Percentiles rank a stretch among this genome's conserved stretches.
These are phyloP conservation scores for Porites lutea DNA, from an alignment of 64 coral and sea anemone genomes.

Conservation along the genomic window DNA sequence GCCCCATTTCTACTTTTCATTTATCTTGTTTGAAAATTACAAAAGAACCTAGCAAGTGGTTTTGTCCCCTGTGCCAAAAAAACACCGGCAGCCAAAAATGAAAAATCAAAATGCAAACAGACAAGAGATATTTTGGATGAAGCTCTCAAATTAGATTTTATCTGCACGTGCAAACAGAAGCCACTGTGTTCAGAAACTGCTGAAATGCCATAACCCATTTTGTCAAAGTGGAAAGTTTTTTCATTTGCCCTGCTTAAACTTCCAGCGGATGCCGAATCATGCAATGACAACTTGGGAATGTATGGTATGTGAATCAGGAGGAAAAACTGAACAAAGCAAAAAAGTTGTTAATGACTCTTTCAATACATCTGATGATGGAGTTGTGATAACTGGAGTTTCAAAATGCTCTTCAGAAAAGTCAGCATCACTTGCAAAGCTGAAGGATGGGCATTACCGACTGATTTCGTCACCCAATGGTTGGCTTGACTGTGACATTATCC, in stretches of 20 bases:
- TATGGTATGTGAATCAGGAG: constrained; percentile 8
- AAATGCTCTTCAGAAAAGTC: constrained; percentile 2
- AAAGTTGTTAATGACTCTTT: constrained; percentile 30
- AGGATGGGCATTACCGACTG: constrained; percentile 31
- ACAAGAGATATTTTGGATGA: constrained; percentile 33
- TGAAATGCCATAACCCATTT: constrained; percentile 35
- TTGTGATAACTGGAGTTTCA: constrained; percentile 37
- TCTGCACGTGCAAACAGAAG: constrained; percentile 14
- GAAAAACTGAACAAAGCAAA: background rate
- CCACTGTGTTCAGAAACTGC: constrained; percentile 15
- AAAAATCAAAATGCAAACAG: background rate
- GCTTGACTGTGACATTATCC: constrained; percentile 66
- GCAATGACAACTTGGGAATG: constrained; percentile 46
- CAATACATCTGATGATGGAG: background rate
- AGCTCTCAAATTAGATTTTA: constrained; percentile 5
- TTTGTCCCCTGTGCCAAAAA: constrained; percentile 30
- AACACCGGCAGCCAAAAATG: constrained; percentile 5
- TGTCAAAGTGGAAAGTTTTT: constrained; percentile 48
- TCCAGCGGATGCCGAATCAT: constrained; percentile 52
- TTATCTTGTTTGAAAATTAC: constrained; percentile 39
- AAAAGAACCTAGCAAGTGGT: constrained; percentile 35
- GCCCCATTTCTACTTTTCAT: constrained; percentile 29
- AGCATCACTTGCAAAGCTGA: constrained; percentile 34
- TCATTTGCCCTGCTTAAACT: constrained; percentile 32
- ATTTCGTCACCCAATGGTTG: constrained; percentile 62